Evolutionary conservation across 1,140 invertebrate genomes (phyloP).

Genomic region (Oedothorax gibbosus): DNA sequence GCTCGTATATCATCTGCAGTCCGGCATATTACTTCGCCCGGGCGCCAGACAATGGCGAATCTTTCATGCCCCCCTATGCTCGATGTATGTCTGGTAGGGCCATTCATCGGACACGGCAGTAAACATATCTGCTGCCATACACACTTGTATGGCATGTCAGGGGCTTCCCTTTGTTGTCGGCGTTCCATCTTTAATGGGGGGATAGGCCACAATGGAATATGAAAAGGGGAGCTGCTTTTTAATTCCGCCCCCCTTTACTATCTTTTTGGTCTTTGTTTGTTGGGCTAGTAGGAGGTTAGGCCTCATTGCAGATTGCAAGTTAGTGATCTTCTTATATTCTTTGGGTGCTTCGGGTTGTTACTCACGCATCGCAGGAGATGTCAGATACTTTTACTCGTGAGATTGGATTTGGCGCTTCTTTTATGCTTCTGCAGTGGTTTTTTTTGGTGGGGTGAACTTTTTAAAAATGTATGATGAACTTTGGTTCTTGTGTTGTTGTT

Average conservation of each 20-base stretch:
- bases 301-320: constrained; percentile 1
- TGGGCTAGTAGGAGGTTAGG: constrained; percentile 28
- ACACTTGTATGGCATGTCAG: constrained; percentile 27
- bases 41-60: background rate
- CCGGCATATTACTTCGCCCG: constrained; percentile 26
- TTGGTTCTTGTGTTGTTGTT: background rate
- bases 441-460: background rate
- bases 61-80: background rate
- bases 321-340: background rate
- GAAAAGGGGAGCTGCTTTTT: constrained; percentile 16
- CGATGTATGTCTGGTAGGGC: background rate
- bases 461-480: constrained; percentile 9
- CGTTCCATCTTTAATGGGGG: constrained; percentile 6
- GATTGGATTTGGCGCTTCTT: background rate
- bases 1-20: constrained; percentile 24
- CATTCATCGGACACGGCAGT: constrained; percentile 25
- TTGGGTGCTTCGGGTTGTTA: constrained; percentile 3
- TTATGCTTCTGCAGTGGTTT: background rate
- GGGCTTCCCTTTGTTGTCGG: constrained; percentile 14
- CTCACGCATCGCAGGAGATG: constrained; percentile 23
- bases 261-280: constrained; percentile 9
- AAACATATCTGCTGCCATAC: constrained; percentile 42
- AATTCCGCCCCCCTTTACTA: background rate
- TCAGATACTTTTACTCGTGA: constrained; percentile 5
- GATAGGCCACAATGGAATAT: constrained; percentile 26